Conservation (phyloP, 2,888 invertebrate genomes). For the Lasioglossum malachurum region DNA sequence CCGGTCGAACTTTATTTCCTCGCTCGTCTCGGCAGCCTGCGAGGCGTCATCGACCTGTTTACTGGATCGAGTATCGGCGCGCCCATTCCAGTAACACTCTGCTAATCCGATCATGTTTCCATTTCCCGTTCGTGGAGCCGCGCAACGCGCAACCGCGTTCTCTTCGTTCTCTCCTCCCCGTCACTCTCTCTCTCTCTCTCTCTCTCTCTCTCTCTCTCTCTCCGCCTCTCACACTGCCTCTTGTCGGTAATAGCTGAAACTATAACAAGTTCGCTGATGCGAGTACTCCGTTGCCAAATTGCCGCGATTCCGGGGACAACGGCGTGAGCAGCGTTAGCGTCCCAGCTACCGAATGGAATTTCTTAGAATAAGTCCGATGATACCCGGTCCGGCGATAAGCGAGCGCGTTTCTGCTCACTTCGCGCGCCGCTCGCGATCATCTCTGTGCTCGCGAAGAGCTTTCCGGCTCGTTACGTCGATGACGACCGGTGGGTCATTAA, state of each 20-base stretch:
- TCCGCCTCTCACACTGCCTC: neutral
- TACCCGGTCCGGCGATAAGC: neutral
- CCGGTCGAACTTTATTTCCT: constrained; percentile 38
- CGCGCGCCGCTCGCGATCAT: neutral
- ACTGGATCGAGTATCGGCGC: constrained; percentile 49
- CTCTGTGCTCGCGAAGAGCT: neutral
- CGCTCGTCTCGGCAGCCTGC: neutral
- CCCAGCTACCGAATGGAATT: constrained; percentile 14
- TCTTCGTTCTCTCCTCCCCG: neutral
- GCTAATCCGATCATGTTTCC: constrained; percentile 58
- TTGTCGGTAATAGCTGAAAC: constrained; percentile 40
- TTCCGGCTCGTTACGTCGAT: neutral
- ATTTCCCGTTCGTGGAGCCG: constrained; percentile 22
- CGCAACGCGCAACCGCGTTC: neutral
- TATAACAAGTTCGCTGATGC: constrained; percentile 60
- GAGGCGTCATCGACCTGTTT: constrained; percentile 62
- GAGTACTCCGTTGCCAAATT: constrained; percentile 63
- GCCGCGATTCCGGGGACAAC: constrained; percentile 50
- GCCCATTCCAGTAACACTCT: constrained; percentile 27
- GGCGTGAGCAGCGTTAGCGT: constrained; percentile 7
- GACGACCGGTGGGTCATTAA: neutral
- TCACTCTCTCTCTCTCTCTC: neutral
- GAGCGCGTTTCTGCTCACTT: neutral
- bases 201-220: neutral
- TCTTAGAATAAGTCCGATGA: constrained; percentile 39